Evolutionary conservation across 2,888 invertebrate species (phyloP), one percentile per base, ranked within the genome.

Genomic region (Athetis lepigone): DNA sequence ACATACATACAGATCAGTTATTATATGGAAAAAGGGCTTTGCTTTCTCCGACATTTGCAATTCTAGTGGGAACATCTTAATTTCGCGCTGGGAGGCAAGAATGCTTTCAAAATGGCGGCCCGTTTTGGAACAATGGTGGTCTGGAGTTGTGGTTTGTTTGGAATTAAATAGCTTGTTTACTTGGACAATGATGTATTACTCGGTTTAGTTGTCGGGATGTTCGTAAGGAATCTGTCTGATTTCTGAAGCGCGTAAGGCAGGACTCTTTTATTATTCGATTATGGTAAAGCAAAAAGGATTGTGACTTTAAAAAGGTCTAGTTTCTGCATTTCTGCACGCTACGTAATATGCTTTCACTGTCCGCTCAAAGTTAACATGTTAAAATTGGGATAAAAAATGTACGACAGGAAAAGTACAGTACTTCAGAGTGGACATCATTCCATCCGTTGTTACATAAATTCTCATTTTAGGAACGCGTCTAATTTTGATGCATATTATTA

Each of bases 31-130:
- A 64, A 64, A 74, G 75, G 80, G 69, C 66, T 67, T 55, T 61
- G 62, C 80, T 80, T 81, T 81, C 81, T 55, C 61, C 58, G 60
- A 23, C 42, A 80, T 80, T 67, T 62, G 77, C 79, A 79, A 79
- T 75, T 77, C 51, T 80, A 81, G 81, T 79, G 54, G 27, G 37
- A 54, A 65, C 75, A 77, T 77, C 77, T 80, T 69, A 79, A 76
- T 78, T 74, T 63, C 47, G 47, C 75, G 27, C 37, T 67, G 65
- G 71, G 71, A 70, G 76, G 72, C 29, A 51, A 56, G 58, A 55
- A 37, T 27, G 59, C 63, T 62, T 73, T 77, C 74, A 43, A 62
- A 36, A 25, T 27, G 42, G 54, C n/a, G 29, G 57, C 76, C 75
- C 37, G 54, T 23, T 75, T 62, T 36, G 71, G 71, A 42, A 75